phyloP scores from a whole-genome alignment of 2,113 vertebrate genomes.

The Equus quagga region DNA sequence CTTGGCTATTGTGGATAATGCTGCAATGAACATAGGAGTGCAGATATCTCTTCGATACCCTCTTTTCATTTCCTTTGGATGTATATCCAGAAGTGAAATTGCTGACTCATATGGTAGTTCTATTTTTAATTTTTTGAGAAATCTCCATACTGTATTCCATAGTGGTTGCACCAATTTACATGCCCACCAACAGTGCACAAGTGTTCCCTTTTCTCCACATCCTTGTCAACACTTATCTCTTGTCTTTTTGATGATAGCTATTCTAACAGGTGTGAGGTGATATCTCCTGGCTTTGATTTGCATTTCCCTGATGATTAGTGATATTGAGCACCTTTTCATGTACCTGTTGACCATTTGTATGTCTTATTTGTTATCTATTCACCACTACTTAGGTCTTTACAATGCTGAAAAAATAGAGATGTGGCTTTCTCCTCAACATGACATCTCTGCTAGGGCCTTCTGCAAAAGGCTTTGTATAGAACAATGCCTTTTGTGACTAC shows the following conservation, averaged over 20 bases:
- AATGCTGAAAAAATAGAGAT: not conserved
- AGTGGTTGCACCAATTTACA: not conserved
- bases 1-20: not conserved
- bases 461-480: not conserved
- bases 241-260: not conserved
- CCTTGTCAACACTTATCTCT: not conserved
- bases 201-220: not conserved
- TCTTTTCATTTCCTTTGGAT: not conserved
- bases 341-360: not conserved
- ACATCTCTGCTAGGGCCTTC: not conserved
- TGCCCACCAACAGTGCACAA: not conserved
- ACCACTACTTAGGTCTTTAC: not conserved
- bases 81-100: not conserved
- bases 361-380: slow-evolving; percentile 34
- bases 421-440: not conserved
- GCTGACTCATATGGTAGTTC: not conserved
- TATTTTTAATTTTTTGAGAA: not conserved
- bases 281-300: not conserved
- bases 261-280: not conserved
- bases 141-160: not conserved
- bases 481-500: not conserved
- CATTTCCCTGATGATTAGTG: not conserved
- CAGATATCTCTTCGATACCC: not conserved
- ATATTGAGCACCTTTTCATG: not conserved
- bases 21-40: not conserved